Conservation (phyloP, 2,113 vertebrate species). For the Callionymus lyra region DNA sequence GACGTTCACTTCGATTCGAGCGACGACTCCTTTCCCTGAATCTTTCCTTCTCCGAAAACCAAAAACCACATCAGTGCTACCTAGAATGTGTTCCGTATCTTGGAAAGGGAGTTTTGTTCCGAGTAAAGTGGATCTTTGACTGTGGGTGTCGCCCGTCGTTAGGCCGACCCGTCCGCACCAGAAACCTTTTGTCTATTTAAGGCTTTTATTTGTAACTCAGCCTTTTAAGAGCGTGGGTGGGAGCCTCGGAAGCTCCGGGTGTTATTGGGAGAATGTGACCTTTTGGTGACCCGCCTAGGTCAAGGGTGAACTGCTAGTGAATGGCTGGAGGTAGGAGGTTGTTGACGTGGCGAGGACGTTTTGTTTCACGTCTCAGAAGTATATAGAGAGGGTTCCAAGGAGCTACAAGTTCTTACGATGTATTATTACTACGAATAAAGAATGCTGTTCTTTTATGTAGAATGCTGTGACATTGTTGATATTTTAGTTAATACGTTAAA, state of each 20-base stretch:
- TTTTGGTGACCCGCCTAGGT: conserved; percentile 8
- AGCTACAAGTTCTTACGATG: no score
- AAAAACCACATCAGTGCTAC: conserved; percentile 3
- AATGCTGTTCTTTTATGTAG: no score
- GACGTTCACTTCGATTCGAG: conserved; percentile 16
- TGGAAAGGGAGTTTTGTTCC: conserved; percentile 11
- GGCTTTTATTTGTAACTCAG: conserved; percentile 18
- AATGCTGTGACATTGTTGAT: no score
- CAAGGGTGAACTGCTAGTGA: conserved; percentile 13
- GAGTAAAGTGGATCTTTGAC: conserved; percentile 7
- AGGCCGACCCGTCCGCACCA: conserved; percentile 4
- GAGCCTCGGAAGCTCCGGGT: not conserved
- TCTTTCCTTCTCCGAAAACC: conserved; percentile 8
- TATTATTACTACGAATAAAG: no score
- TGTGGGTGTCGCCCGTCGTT: not conserved
- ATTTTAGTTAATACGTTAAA: no score
- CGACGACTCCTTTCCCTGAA: conserved; percentile 24
- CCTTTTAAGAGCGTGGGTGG: not conserved
- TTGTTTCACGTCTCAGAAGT: no score
- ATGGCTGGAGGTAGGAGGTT: not conserved
- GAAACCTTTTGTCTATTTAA: conserved; percentile 25
- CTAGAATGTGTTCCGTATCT: conserved; percentile 17
- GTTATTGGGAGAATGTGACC: conserved; percentile 35
- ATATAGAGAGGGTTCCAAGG: no score
- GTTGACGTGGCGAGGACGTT: not conserved